A percentile compares a stretch with the other conserved stretches of the same genome.
phyloP scores from a whole-genome alignment of 2,797 vertebrate species.

The Manis javanica region DNA sequence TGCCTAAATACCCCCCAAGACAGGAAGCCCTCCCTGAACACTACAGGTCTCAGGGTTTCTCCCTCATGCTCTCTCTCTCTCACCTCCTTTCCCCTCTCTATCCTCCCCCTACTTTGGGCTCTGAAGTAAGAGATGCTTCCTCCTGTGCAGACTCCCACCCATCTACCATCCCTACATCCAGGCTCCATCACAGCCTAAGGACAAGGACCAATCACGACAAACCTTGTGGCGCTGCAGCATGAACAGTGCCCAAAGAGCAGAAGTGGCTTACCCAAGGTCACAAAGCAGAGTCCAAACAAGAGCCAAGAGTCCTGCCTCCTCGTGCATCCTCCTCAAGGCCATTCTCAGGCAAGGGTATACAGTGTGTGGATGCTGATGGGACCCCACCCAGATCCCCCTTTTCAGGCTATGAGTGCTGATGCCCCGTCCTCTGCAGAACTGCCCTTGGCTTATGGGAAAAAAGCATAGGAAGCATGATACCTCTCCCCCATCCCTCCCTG shows the following conservation, averaged over 20 bases:
- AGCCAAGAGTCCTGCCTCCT: neutral
- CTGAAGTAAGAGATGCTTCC: neutral
- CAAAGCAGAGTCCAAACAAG: neutral
- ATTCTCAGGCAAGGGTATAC: neutral
- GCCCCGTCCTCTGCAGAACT: neutral
- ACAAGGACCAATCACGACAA: neutral
- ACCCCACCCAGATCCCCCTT: neutral
- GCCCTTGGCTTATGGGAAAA: neutral
- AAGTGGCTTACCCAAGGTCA: neutral
- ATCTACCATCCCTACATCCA: neutral
- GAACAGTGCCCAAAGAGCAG: neutral
- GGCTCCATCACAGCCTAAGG: neutral
- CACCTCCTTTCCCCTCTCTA: neutral
- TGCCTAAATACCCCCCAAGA: neutral
- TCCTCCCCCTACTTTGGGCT: neutral
- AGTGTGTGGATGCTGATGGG: too few species aligned
- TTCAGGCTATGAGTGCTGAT: neutral
- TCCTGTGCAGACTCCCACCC: neutral
- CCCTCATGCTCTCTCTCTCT: too few species aligned
- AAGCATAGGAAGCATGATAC: neutral
- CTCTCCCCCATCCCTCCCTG: rapidly evolving
- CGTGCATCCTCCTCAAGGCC: neutral
- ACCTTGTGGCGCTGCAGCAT: neutral
- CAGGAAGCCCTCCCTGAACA: neutral
- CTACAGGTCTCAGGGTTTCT: neutral